Evolutionary conservation across 2,888 invertebrate species (phyloP).

Genomic region (Megamerina dolium): DNA sequence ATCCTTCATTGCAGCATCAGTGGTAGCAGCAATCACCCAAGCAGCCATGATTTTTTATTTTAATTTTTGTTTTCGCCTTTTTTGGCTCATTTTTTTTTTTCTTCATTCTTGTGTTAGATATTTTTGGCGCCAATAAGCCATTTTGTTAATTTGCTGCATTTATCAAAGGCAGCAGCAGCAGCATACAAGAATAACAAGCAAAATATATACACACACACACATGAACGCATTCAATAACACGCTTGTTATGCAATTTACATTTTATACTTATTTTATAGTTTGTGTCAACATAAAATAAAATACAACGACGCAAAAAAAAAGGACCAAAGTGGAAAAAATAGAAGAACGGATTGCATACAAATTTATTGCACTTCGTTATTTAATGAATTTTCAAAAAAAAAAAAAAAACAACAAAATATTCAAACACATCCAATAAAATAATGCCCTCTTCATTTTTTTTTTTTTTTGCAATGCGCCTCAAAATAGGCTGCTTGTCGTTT

Average conservation of each 20-base stretch:
- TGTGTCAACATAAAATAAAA: slow-evolving; percentile 8
- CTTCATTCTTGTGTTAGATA: slow-evolving; percentile 15
- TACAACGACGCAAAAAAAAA: neutral
- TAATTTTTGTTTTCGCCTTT: too few species aligned
- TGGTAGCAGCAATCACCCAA: too few species aligned
- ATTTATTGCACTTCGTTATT: neutral
- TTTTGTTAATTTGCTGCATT: slow-evolving; percentile 33
- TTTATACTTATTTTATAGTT: slow-evolving; percentile 18
- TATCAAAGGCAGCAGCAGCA: slow-evolving; percentile 24
- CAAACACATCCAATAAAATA: too few species aligned
- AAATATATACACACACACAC: slow-evolving; percentile 8
- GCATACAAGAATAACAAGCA: neutral
- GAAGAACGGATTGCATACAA: neutral
- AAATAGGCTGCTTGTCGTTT: slow-evolving; percentile 14
- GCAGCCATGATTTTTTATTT: neutral
- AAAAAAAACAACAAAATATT: neutral
- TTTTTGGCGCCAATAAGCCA: slow-evolving; percentile 40
- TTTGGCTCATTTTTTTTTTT: neutral
- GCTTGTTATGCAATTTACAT: slow-evolving; percentile 23
- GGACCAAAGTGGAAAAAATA: neutral
- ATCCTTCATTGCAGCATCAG: slow-evolving; percentile 1
- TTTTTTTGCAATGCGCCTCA: slow-evolving; percentile 10
- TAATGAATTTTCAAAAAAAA: neutral
- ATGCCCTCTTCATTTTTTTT: too few species aligned
- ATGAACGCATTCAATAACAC: slow-evolving; percentile 10